phyloP scores from a whole-genome alignment of 2,113 vertebrate genomes.

The Accipiter virgatus region DNA sequence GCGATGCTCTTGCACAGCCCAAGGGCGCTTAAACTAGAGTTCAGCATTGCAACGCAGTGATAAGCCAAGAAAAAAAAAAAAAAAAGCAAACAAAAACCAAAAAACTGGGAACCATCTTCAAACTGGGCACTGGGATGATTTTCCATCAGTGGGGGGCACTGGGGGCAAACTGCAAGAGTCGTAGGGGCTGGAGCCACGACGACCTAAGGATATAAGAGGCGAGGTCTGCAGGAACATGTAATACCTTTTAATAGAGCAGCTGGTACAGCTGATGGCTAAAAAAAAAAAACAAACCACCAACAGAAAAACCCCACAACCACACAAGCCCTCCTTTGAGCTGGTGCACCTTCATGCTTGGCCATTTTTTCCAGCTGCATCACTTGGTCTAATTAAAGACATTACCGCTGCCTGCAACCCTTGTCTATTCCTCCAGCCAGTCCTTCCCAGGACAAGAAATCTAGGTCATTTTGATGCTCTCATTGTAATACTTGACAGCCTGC shows the following conservation, averaged over 20 bases:
- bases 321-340: slow-evolving; percentile 25
- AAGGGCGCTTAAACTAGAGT: neutral
- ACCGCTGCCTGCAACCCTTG: neutral
- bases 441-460: neutral
- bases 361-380: slow-evolving; percentile 47
- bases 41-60: neutral
- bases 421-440: neutral
- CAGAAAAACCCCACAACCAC: neutral
- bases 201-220: neutral
- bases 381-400: slow-evolving; percentile 29
- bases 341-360: neutral
- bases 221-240: neutral
- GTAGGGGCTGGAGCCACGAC: neutral
- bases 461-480: neutral
- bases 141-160: neutral
- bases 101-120: neutral
- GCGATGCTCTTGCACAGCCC: rapidly evolving
- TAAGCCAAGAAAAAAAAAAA: neutral
- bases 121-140: neutral
- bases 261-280: neutral
- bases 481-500: neutral
- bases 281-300: too few species aligned
- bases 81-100: too few species aligned
- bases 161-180: neutral
- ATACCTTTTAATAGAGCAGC: slow-evolving; percentile 22